Base-by-base conservation (phyloP, 2,888 invertebrate species). In the Ochropleura plecta region DNA sequence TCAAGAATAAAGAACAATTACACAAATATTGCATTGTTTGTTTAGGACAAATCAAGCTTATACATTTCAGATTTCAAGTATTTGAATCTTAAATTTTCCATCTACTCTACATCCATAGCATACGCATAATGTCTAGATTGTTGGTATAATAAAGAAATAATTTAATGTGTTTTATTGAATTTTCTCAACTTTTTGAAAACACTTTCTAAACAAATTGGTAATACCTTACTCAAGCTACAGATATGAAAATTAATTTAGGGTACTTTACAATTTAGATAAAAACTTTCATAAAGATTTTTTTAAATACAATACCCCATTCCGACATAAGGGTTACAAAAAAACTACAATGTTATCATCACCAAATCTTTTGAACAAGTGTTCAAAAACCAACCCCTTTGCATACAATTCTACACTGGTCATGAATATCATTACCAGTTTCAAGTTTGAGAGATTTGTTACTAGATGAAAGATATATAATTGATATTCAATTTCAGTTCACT, bases 341-440 rank as follows among this genome's bases (percentile, higher is more conserved):
- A 48, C 16, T n/a, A 65, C 46, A 71, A 64, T 68, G 60, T 66
- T 84, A 85, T 84, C 86, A 85, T 84, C 86, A 67, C 3, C 16
- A 46, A 68, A 86, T 84, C 86, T 80, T 72, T 57, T 55, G 70
- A 78, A 86, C 89, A 88, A 90, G 86, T 88, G 89, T 81, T 66
- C 70, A 81, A 77, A 81, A 86, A 73, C 88, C 90, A 89, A 88
- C 90, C 90, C 89, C 89, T 88, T 85, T 72, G 73, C 80, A 82
- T 70, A 70, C 86, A 80, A 86, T 91, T 92, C 90, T 81, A 82
- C 79, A 80, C 81, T 83, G 88, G 88, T 90, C 91, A 91, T 94
- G 94, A 93, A 95, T 95, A 94, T 93, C 91, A 94, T 94, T 94
- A 94, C 79, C 79, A 73, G 90, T 93, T 93, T 94, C 91, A 88